phyloP scores from a whole-genome alignment of 64 coral and sea anemone species.

The Montipora sp. region DNA sequence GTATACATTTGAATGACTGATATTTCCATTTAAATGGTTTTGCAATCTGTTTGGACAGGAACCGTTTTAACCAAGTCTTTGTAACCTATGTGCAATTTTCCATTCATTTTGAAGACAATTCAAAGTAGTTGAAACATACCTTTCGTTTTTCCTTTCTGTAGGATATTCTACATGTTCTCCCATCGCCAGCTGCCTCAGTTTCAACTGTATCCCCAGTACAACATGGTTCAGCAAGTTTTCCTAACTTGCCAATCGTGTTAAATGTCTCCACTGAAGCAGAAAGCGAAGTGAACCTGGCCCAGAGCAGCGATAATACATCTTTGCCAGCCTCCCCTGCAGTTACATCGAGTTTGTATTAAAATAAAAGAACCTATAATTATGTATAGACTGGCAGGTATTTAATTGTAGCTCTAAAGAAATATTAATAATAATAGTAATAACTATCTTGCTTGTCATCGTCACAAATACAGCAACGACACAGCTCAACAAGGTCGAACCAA shows the following conservation, averaged over 20 bases:
- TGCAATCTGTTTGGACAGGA: too few species aligned
- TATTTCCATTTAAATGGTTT: too few species aligned
- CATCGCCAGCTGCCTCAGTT: background rate
- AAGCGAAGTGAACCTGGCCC: constrained; percentile 29
- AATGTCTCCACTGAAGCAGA: constrained; percentile 7
- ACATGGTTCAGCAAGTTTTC: background rate
- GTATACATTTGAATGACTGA: too few species aligned
- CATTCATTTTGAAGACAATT: background rate
- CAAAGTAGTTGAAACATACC: background rate
- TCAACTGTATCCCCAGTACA: background rate
- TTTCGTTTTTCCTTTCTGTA: background rate
- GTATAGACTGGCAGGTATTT: too few species aligned
- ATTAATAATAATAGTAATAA: too few species aligned
- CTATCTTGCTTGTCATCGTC: too few species aligned
- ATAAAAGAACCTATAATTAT: too few species aligned
- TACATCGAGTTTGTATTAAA: background rate
- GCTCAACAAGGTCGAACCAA: too few species aligned
- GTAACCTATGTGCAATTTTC: too few species aligned
- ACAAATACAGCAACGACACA: too few species aligned
- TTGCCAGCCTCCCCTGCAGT: background rate
- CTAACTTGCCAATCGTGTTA: constrained; percentile 18
- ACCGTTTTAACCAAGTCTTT: too few species aligned
- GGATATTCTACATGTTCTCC: background rate
- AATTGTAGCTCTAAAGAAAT: too few species aligned
- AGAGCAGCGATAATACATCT: constrained; percentile 9